Conservation (phyloP, 1,140 invertebrate species). For the Helicoverpa zea region DNA sequence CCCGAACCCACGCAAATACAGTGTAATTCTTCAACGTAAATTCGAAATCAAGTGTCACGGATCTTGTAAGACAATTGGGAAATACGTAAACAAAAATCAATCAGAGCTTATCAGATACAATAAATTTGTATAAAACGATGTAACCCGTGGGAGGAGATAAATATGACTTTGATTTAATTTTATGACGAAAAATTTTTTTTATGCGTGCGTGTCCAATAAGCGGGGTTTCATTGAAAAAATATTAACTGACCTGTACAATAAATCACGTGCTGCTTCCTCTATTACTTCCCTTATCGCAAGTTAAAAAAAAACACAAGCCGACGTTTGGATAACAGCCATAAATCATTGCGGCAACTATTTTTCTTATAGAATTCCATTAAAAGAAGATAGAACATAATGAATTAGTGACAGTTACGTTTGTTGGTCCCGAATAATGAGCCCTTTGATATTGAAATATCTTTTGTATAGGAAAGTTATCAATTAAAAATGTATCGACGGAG, state of each 20-base stretch:
- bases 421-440: constrained; percentile 33
- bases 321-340: constrained; percentile 73
- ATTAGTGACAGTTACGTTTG: constrained; percentile 54
- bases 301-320: constrained; percentile 70
- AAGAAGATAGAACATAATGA: constrained; percentile 58
- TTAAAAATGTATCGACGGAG: constrained; percentile 37
- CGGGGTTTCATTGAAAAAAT: constrained; percentile 75
- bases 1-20: constrained; percentile 1
- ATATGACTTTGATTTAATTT: constrained; percentile 46
- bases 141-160: constrained; percentile 33
- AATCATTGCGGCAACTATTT: constrained; percentile 75
- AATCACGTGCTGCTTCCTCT: constrained; percentile 75
- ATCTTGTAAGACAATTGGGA: constrained; percentile 5
- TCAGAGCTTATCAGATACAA: constrained; percentile 34
- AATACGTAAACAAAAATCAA: constrained; percentile 34
- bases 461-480: constrained; percentile 40
- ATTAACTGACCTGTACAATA: constrained; percentile 68
- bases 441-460: constrained; percentile 42
- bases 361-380: constrained; percentile 64
- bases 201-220: constrained; percentile 60
- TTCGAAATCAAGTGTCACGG: constrained; percentile 12
- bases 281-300: constrained; percentile 74
- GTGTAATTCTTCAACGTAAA: constrained; percentile 8
- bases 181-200: constrained; percentile 49
- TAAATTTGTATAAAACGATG: constrained; percentile 37